Base-by-base conservation (phyloP, 2,113 vertebrate genomes). In the Saccopteryx leptura region DNA sequence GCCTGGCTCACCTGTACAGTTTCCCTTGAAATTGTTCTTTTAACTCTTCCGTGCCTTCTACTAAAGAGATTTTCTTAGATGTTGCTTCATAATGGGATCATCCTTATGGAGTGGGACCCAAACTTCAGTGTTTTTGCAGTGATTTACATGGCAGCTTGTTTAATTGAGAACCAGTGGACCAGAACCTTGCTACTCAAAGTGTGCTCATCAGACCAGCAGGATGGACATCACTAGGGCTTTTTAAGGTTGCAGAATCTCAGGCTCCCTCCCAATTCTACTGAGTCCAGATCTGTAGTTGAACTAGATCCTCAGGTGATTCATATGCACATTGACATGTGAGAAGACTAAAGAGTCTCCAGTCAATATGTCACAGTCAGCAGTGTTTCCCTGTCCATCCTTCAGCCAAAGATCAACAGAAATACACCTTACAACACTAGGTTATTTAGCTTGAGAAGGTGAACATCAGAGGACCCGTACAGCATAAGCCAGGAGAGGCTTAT, bases 211-310 rank as follows among this genome's bases (percentile, higher is more conserved):
- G 56, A 33, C 24, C 1, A 19, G 48, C 65, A 46, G 63, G 21
- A 17, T 12, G 24, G 12, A 0, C 23, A 28, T 58, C 18, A 21
- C 0, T 46, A 24, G 68, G 21, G 11, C 8, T 58, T 14, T 1
- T 4, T 33, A 18, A 28, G 61, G 7, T 28, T 13, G 19, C 3
- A 54, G 65, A 65, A 24, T 71, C n/a, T 66, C 46, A 23, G 52
- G 15, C 1, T 28, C 8, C 4, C 8, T 19, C 10, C 7, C 17
- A 1, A 0, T 39, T 13, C 8, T 18, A 6, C 3, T 28, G 58
- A 63, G 24, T 76, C 39, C 2, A 8, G 58, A 33, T 39, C 5
- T 50, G 14, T 46, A 83, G 48, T 72, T 65, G 66, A 26, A 52
- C 2, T 28, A 21, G 52, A 19, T 2, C 15, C 14, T 74, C 2